Percentiles rank a stretch among this genome's conserved stretches.
phyloP scores from a whole-genome alignment of 2,113 vertebrate genomes.

The Mesitornis unicolor region DNA sequence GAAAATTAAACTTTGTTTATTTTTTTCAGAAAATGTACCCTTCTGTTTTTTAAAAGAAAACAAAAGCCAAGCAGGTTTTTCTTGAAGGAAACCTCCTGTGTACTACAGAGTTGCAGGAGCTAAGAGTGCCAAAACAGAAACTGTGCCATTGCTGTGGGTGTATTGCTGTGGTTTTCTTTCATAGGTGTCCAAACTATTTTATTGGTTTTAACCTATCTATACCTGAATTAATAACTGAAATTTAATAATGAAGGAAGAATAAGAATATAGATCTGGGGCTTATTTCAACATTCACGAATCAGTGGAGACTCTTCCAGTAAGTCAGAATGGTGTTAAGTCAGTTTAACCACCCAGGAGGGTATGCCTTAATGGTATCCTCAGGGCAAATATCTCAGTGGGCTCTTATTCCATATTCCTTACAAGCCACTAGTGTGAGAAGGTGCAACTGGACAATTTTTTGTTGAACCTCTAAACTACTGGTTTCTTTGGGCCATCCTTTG shows the following conservation, averaged over 20 bases:
- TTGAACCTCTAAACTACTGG: not conserved
- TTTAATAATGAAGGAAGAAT: not conserved
- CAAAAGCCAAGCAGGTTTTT: not conserved
- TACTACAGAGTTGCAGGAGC: not conserved
- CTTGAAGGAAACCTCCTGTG: not conserved
- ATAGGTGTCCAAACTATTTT: not conserved
- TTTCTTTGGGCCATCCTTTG: not conserved
- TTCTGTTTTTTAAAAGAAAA: not conserved
- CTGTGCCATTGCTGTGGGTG: not conserved
- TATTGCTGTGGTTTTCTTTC: not conserved
- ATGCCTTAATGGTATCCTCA: not conserved
- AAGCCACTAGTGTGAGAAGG: not conserved
- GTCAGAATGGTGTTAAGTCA: not conserved
- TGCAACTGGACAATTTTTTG: not conserved
- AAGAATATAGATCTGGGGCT: not conserved
- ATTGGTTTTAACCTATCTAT: not conserved
- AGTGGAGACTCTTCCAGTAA: not conserved
- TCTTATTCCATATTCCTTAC: not conserved
- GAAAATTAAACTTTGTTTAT: not conserved
- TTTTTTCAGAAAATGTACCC: not conserved
- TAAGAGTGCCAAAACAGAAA: not conserved
- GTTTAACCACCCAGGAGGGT: not conserved
- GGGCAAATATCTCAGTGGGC: fast-evolving
- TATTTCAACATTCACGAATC: not conserved
- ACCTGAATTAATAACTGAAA: not conserved